phyloP scores from a whole-genome alignment of 2,888 invertebrate genomes.

The Phragmatobia fuliginosa region DNA sequence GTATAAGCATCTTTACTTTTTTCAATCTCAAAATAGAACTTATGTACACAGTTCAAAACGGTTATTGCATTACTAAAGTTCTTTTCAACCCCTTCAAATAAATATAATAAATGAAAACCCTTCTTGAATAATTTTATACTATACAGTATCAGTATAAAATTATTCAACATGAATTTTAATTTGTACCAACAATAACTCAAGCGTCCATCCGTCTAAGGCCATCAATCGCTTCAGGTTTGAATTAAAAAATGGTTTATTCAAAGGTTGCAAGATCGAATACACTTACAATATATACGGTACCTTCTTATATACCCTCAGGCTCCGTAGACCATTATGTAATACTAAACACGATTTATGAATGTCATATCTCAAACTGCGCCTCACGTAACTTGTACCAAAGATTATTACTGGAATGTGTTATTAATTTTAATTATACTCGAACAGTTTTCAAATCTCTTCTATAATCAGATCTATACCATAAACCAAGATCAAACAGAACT shows the following conservation, averaged over 20 bases:
- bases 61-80: too few relatives aligned
- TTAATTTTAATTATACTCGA: constrained; percentile 19
- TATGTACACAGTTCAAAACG: too few relatives aligned
- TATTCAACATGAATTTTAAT: neutral
- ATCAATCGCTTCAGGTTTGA: neutral
- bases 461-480: neutral
- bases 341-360: constrained; percentile 40
- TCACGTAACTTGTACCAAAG: constrained; percentile 36
- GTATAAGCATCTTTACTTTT: too few relatives aligned
- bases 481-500: neutral
- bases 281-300: neutral
- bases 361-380: constrained; percentile 29
- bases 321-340: constrained; percentile 23
- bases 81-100: too few relatives aligned
- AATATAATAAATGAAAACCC: neutral
- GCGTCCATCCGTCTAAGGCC: neutral
- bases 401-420: constrained; percentile 42
- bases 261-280: neutral
- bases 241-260: neutral
- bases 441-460: neutral
- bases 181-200: neutral
- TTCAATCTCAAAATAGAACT: too few relatives aligned
- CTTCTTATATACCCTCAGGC: constrained; percentile 31
- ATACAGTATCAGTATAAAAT: neutral
- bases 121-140: neutral